Conservation (phyloP, 2,113 vertebrate genomes). For the Myrmophylax atrothorax region DNA sequence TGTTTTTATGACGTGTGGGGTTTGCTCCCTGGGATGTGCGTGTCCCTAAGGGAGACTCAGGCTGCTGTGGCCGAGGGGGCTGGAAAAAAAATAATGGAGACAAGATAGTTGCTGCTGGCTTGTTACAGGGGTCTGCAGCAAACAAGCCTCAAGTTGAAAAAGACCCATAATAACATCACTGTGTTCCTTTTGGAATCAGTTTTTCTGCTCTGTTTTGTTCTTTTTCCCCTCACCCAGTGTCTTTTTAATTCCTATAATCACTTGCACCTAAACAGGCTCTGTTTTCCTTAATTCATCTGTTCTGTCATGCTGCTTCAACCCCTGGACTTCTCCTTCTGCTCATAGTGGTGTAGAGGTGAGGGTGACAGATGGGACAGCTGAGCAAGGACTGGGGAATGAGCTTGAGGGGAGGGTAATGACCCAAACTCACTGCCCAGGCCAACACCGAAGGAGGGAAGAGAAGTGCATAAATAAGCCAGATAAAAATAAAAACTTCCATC, state of each 20-base stretch:
- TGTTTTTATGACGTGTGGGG: rapidly evolving
- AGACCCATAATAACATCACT: rapidly evolving
- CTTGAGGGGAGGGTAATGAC: not conserved
- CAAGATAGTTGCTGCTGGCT: rapidly evolving
- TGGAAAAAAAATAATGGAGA: rapidly evolving
- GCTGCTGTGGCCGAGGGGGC: not conserved
- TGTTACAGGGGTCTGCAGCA: rapidly evolving
- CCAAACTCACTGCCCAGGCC: not conserved
- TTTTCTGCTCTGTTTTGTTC: not conserved
- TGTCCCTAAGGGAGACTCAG: rapidly evolving
- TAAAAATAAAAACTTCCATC: slow-evolving; percentile 62
- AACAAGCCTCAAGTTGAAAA: rapidly evolving
- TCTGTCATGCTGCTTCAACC: not conserved
- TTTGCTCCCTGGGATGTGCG: rapidly evolving
- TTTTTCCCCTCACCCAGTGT: not conserved
- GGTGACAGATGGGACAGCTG: not conserved
- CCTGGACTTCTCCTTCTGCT: not conserved
- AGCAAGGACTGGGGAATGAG: not conserved
- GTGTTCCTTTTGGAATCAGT: not conserved
- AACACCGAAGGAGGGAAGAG: not conserved
- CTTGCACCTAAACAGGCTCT: not conserved
- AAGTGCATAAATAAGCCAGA: not conserved
- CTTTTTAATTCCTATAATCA: not conserved
- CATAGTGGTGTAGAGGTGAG: not conserved
- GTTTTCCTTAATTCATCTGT: not conserved